Conservation (phyloP, 35 echinoderm and acorn worm genomes). For the Hemicentrotus pulcherrimus region DNA sequence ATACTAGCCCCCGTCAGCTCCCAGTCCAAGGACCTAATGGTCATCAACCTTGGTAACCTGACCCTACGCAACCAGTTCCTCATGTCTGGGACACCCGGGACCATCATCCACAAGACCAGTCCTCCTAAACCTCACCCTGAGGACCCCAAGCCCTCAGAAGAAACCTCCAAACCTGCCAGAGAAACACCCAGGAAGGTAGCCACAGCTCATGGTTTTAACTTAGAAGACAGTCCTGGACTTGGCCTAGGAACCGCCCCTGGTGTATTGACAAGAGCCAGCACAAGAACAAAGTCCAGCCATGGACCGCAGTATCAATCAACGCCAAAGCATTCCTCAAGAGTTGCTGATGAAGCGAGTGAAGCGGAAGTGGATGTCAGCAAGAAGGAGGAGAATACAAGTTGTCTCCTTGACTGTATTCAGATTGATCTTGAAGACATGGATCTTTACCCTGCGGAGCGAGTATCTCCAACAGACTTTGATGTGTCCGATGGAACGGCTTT, state of each 20-base stretch:
- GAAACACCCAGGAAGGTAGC: constrained; percentile 32
- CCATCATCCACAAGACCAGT: constrained; percentile 51
- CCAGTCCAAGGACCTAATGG: constrained; percentile 75
- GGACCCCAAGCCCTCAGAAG: background rate
- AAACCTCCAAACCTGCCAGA: background rate
- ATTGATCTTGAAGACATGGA: constrained; percentile 95
- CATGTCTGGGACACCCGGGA: constrained; percentile 70
- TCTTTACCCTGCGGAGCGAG: constrained; percentile 80
- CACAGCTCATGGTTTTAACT: background rate
- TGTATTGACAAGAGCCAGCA: background rate
- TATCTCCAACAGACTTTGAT: constrained; percentile 76
- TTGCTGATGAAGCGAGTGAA: background rate
- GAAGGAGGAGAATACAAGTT: constrained; percentile 64
- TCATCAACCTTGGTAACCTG: constrained; percentile 92
- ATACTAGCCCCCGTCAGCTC: constrained; percentile 87
- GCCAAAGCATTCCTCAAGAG: background rate
- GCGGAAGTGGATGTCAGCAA: constrained; percentile 6
- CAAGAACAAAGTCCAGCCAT: background rate
- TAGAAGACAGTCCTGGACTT: background rate
- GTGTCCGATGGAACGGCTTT: constrained; percentile 73
- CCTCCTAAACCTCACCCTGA: background rate
- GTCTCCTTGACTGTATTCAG: constrained; percentile 91
- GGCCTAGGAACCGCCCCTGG: background rate
- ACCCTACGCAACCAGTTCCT: constrained; percentile 89
- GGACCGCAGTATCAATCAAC: background rate